Percentiles rank a stretch among this genome's conserved stretches.
These are phyloP conservation scores for Falco novaeseelandiae DNA, from an alignment of 2,797 vertebrate species.

Conservation along the genomic window DNA sequence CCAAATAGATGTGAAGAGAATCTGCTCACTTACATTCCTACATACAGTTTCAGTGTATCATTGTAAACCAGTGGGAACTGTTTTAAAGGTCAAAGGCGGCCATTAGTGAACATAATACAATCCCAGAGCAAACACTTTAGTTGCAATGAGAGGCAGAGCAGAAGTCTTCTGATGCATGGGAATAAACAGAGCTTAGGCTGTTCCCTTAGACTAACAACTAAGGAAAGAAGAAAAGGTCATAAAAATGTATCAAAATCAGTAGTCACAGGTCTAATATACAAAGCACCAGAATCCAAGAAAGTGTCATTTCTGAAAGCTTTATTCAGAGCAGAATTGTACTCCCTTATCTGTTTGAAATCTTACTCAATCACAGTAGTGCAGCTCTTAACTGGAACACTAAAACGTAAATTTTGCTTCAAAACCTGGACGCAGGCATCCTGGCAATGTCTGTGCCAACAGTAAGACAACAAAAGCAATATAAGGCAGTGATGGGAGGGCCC, in stretches of 20 bases:
- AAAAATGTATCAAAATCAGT: background rate
- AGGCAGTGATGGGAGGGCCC: background rate
- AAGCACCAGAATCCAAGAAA: background rate
- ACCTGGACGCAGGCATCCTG: background rate
- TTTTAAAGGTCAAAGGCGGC: background rate
- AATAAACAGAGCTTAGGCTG: background rate
- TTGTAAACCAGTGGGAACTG: background rate
- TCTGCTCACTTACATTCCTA: background rate
- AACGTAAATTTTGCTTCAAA: background rate
- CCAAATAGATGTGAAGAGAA: background rate
- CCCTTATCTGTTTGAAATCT: background rate
- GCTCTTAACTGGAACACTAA: background rate
- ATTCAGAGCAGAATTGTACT: fast-evolving
- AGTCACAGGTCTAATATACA: background rate
- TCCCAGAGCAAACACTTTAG: background rate
- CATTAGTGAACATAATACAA: background rate
- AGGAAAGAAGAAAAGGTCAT: background rate
- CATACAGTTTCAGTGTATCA: fast-evolving
- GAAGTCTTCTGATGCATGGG: background rate
- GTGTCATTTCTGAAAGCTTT: background rate
- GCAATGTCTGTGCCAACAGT: background rate
- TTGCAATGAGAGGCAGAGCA: background rate
- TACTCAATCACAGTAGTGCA: background rate
- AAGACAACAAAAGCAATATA: background rate
- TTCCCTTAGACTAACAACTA: background rate